phyloP scores from a whole-genome alignment of 2,888 invertebrate species.

The Drosophila quinaria region DNA sequence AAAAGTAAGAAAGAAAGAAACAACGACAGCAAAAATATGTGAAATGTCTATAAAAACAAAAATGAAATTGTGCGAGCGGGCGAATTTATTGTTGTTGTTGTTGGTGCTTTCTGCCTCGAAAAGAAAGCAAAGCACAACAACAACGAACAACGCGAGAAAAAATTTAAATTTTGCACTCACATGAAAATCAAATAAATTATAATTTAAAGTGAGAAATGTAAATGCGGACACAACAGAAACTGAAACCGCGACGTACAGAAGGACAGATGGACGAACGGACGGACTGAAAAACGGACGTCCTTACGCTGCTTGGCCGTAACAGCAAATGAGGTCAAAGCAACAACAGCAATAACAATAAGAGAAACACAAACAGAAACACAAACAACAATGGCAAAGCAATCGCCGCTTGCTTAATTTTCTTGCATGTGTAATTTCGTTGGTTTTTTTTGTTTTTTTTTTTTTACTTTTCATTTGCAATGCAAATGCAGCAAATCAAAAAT shows the following conservation, averaged over 20 bases:
- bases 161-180: slow-evolving; percentile 58
- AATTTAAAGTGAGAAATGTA: slow-evolving; percentile 56
- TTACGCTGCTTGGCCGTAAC: slow-evolving; percentile 42
- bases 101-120: slow-evolving; percentile 46
- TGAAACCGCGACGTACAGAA: background rate
- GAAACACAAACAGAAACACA: slow-evolving; percentile 5
- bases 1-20: slow-evolving; percentile 40
- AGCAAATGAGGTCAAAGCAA: slow-evolving; percentile 55
- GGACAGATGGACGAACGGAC: slow-evolving; percentile 4
- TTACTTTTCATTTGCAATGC: slow-evolving; percentile 71
- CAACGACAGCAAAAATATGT: slow-evolving; percentile 53
- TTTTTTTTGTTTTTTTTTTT: slow-evolving; percentile 9
- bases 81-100: slow-evolving; percentile 67
- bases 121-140: slow-evolving; percentile 36
- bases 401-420: slow-evolving; percentile 41
- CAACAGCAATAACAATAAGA: slow-evolving; percentile 25
- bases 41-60: slow-evolving; percentile 68
- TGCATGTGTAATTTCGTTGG: slow-evolving; percentile 41
- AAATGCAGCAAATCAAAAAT: slow-evolving; percentile 56
- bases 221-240: slow-evolving; percentile 35
- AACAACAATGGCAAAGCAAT: slow-evolving; percentile 29
- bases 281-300: slow-evolving; percentile 39
- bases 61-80: slow-evolving; percentile 60
- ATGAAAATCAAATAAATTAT: slow-evolving; percentile 52
- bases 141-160: slow-evolving; percentile 18